Evolutionary conservation across 1,140 invertebrate species (phyloP).

Genomic region (Drosophila lini): DNA sequence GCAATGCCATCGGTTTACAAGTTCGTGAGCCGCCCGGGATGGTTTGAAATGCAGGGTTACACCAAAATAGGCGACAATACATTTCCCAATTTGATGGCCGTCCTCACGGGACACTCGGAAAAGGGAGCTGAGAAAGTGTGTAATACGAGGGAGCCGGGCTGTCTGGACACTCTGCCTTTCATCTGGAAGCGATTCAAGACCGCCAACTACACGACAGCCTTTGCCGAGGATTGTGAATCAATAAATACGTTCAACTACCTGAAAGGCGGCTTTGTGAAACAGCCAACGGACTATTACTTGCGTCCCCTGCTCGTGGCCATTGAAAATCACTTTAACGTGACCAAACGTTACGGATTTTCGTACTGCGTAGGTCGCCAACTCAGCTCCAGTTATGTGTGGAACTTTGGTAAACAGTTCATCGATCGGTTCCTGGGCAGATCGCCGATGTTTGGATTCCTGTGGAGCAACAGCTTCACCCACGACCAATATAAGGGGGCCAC

Average conservation of each 20-base stretch:
- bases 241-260: constrained; percentile 92
- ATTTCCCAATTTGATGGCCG: constrained; percentile 91
- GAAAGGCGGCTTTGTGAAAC: constrained; percentile 89
- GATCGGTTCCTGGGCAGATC: constrained; percentile 61
- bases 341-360: background rate
- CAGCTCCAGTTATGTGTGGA: constrained; percentile 85
- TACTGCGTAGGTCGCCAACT: constrained; percentile 87
- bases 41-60: constrained; percentile 47
- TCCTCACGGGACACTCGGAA: constrained; percentile 88
- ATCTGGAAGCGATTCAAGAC: constrained; percentile 91
- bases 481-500: constrained; percentile 89
- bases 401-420: constrained; percentile 86
- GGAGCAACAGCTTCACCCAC: constrained; percentile 91
- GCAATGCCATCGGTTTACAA: constrained; percentile 41
- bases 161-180: constrained; percentile 88
- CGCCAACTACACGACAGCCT: constrained; percentile 90
- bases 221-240: constrained; percentile 89
- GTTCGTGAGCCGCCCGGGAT: constrained; percentile 26
- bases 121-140: constrained; percentile 84
- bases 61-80: constrained; percentile 89
- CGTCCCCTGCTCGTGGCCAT: constrained; percentile 89
- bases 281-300: constrained; percentile 93
- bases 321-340: constrained; percentile 83
- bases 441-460: constrained; percentile 90
- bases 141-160: constrained; percentile 82